Evolutionary conservation across 2,113 vertebrate genomes (phyloP).

Genomic region (Candoia aspera): DNA sequence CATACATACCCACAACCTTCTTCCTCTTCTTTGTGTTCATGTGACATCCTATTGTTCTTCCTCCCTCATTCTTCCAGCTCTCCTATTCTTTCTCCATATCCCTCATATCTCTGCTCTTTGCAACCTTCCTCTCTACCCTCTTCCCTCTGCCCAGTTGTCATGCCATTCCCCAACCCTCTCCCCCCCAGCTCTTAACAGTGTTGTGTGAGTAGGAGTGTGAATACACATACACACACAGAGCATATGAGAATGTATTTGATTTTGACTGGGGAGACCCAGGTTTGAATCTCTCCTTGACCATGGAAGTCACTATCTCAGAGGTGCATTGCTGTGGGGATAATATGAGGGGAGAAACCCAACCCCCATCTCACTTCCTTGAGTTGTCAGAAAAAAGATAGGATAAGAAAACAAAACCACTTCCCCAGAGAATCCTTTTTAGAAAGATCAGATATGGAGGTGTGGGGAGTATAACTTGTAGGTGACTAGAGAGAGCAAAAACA

Average conservation of each 20-base stretch:
- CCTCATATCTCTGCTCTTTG: background rate
- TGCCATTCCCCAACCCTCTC: background rate
- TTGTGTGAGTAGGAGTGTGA: background rate
- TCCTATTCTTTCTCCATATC: background rate
- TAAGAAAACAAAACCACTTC: background rate
- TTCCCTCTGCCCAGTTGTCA: background rate
- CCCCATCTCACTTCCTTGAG: background rate
- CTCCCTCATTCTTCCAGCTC: background rate
- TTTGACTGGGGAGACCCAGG: background rate
- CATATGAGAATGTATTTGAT: background rate
- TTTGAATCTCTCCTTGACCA: background rate
- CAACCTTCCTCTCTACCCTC: background rate
- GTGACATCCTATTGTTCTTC: background rate
- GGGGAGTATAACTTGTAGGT: background rate
- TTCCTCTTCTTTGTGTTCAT: background rate
- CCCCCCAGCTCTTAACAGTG: background rate
- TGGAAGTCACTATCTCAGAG: background rate
- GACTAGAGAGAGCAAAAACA: background rate
- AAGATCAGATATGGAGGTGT: background rate
- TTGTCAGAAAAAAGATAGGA: background rate
- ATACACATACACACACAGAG: background rate
- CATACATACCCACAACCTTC: background rate
- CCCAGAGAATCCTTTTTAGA: background rate
- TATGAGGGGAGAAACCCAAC: background rate
- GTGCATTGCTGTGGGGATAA: background rate